Evolutionary conservation across 2,113 vertebrate genomes (phyloP), one percentile per base, ranked within the genome.

Genomic region (Mustela nigripes): DNA sequence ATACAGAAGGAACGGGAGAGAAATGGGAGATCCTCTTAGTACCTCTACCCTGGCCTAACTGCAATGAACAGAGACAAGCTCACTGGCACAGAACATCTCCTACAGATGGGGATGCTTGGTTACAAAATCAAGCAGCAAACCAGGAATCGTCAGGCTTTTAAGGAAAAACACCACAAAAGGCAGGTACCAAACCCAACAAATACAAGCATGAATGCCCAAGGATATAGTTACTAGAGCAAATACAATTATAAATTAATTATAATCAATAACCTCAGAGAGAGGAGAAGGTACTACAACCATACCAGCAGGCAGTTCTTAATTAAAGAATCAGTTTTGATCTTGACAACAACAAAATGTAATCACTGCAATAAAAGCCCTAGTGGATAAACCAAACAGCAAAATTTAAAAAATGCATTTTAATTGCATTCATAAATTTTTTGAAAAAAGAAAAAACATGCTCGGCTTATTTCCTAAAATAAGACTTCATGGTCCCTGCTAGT

Each of bases 261-360:
- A 90, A 71, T 83, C 42, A 79, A 22, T 76, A 94, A 71, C 36
- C 5, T 50, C 71, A 94, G 87, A 33, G 5, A 67, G 39, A 36
- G 8, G 62, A 93, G 60, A 81, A 12, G 65, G 39, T 73, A 60
- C 6, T 26, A 7, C 4, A 39, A 36, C 31, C 53, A 24, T 65
- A 92, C 95, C 11, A 36, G 53, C 58, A 93, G 36, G 45, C 28
- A 89, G 22, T 42, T 93, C 89, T 90, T 89, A 78, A 45, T 92
- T 76, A 89, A 89, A 93, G 65, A 90, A 65, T 69, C 39, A 63
- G 5, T 28, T 89, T 33, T 42, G n/a, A 73, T 74, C 21, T 74
- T 84, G 45, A 69, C 91, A 96, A 94, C 53, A 21, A 69, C 83
- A 92, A 96, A 76, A 84, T 21, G 84, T 50, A 36, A 84, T 93